Evolutionary conservation across 2,797 vertebrate genomes (phyloP).

Genomic region (Eutrigla gurnardus): DNA sequence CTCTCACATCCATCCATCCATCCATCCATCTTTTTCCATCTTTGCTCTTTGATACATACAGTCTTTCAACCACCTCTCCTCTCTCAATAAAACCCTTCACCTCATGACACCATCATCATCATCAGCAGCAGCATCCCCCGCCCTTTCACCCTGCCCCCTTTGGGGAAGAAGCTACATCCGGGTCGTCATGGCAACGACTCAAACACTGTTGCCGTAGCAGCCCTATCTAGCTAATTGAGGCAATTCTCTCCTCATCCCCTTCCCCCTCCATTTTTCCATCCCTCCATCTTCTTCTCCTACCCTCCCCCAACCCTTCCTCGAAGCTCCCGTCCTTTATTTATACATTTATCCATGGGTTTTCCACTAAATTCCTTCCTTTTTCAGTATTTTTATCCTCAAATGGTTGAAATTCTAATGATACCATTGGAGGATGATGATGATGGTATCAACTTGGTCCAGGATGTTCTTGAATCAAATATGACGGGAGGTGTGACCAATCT

Average conservation of each 20-base stretch:
- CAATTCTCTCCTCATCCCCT: constrained; percentile 61
- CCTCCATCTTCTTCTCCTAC: constrained; percentile 39
- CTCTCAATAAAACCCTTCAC: constrained; percentile 20
- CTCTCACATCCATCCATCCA: background rate
- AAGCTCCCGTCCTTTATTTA: background rate
- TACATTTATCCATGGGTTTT: background rate
- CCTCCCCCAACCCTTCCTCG: constrained; percentile 5
- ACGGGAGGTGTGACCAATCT: background rate
- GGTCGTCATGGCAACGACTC: constrained; percentile 70
- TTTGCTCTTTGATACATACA: background rate
- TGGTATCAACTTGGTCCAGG: background rate
- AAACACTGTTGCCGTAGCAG: constrained; percentile 73
- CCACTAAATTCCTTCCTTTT: background rate
- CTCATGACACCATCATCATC: constrained; percentile 22
- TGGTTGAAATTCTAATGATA: background rate
- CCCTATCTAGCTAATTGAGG: constrained; percentile 80
- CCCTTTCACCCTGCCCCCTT: background rate
- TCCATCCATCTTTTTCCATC: background rate
- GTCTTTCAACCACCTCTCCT: constrained; percentile 6
- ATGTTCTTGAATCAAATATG: background rate
- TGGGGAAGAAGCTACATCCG: constrained; percentile 31
- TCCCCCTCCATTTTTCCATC: constrained; percentile 30
- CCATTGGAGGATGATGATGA: no score
- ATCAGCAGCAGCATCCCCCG: constrained; percentile 26
- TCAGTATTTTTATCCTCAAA: background rate